phyloP scores from a whole-genome alignment of 2,113 vertebrate genomes.

The Hydrochoerus hydrochaeris region DNA sequence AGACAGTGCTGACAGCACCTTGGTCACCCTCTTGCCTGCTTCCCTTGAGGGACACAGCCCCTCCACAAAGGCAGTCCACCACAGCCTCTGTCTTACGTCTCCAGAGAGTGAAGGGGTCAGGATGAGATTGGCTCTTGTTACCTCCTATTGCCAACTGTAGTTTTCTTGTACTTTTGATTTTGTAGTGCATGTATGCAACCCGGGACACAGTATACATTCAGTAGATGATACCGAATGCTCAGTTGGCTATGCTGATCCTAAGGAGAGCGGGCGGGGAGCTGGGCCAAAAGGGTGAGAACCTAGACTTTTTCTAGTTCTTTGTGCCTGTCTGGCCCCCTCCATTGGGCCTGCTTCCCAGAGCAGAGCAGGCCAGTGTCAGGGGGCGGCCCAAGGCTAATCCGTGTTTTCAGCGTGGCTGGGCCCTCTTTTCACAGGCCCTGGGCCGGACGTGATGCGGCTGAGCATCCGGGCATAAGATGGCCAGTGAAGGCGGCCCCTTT shows the following conservation, averaged over 20 bases:
- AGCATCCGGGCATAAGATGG: slow-evolving; percentile 95
- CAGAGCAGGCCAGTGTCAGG: slow-evolving; percentile 79
- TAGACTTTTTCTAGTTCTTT: slow-evolving; percentile 73
- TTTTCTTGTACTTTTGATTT: slow-evolving; percentile 27
- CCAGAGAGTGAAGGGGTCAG: background rate
- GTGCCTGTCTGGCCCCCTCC: slow-evolving; percentile 60
- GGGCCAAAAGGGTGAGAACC: slow-evolving; percentile 62
- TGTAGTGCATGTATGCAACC: background rate
- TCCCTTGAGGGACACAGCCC: background rate
- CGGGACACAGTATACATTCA: slow-evolving; percentile 43
- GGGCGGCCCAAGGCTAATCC: slow-evolving; percentile 95
- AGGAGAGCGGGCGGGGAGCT: slow-evolving; percentile 13
- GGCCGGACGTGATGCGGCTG: slow-evolving; percentile 99
- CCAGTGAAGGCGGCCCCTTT: slow-evolving; percentile 88
- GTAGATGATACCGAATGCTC: slow-evolving; percentile 40
- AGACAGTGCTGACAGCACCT: background rate
- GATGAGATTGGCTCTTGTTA: background rate
- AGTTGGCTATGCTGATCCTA: background rate
- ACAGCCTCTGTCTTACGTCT: background rate
- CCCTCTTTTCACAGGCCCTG: slow-evolving; percentile 98
- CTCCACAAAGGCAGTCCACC: background rate
- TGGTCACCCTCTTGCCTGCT: background rate
- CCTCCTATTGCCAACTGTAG: background rate
- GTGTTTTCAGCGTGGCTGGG: slow-evolving; percentile 92
- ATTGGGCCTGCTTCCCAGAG: slow-evolving; percentile 79